Percentiles rank a stretch among this genome's conserved stretches.
Evolutionary conservation across 2,888 invertebrate species (phyloP).

Genomic region (Pardosa pseudoannulata): DNA sequence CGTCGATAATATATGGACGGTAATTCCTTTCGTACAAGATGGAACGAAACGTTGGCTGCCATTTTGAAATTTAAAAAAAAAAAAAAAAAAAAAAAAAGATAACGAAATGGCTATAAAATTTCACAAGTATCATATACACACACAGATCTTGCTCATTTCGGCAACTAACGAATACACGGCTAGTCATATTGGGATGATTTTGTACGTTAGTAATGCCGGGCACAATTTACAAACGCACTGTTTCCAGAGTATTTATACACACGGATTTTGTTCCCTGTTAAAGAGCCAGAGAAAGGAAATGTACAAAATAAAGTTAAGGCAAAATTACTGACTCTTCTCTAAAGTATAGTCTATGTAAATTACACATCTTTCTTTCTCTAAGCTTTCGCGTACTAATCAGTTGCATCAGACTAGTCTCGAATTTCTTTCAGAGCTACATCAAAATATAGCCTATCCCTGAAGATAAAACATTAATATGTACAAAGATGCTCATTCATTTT

Average conservation of each 20-base stretch:
- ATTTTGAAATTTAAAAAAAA: no score
- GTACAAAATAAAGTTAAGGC: background rate
- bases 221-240: background rate
- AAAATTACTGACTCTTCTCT: background rate
- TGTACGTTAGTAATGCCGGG: background rate
- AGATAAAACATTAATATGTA: background rate
- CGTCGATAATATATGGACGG: no score
- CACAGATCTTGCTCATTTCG: no score
- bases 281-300: background rate
- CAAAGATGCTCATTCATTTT: constrained; percentile 32
- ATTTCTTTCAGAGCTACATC: constrained; percentile 46
- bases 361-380: background rate
- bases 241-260: background rate
- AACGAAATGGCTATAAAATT: no score
- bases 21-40: no score
- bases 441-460: constrained; percentile 32
- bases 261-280: background rate
- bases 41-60: no score
- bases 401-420: constrained; percentile 47
- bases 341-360: background rate
- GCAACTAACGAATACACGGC: no score
- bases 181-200: background rate
- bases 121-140: no score
- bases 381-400: constrained; percentile 8
- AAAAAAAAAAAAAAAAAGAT: no score